These are phyloP conservation scores for Sylvilagus bachmani DNA, from an alignment of 2,113 vertebrate genomes.

Conservation along the genomic window DNA sequence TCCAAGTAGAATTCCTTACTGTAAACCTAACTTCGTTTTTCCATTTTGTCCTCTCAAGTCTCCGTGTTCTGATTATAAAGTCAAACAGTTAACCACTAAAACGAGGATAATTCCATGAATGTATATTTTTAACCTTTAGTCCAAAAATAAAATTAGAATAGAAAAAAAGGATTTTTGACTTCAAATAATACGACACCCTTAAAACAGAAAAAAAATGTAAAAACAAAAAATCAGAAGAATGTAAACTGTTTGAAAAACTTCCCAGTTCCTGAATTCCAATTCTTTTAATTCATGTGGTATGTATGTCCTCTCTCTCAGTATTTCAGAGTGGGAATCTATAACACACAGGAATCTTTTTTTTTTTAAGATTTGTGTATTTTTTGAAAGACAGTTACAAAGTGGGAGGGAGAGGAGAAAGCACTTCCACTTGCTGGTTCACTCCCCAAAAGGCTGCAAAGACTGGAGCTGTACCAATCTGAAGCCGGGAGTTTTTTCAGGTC, in stretches of 20 bases:
- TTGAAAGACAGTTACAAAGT: too few species aligned
- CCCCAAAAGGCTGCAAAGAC: too few species aligned
- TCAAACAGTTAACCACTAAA: background rate
- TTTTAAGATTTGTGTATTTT: too few species aligned
- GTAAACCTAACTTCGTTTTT: slow-evolving; percentile 54
- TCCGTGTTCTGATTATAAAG: slow-evolving; percentile 36
- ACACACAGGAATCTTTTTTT: slow-evolving; percentile 6
- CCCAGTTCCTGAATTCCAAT: background rate
- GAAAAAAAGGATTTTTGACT: background rate
- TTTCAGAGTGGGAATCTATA: background rate
- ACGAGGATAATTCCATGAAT: background rate
- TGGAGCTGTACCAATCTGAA: too few species aligned
- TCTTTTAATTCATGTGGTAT: background rate
- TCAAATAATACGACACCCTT: slow-evolving; percentile 36
- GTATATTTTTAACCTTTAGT: background rate
- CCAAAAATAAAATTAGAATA: background rate
- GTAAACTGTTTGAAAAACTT: background rate
- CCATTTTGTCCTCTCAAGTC: slow-evolving; percentile 6
- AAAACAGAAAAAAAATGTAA: background rate
- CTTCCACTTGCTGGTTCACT: too few species aligned
- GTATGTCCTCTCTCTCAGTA: background rate
- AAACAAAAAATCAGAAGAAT: slow-evolving; percentile 25
- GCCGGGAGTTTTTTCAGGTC: too few species aligned
- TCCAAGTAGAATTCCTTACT: slow-evolving; percentile 45
- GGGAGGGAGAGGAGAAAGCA: too few species aligned